Conservation (phyloP, 2,888 invertebrate genomes). For the Hyppa rectilinea region DNA sequence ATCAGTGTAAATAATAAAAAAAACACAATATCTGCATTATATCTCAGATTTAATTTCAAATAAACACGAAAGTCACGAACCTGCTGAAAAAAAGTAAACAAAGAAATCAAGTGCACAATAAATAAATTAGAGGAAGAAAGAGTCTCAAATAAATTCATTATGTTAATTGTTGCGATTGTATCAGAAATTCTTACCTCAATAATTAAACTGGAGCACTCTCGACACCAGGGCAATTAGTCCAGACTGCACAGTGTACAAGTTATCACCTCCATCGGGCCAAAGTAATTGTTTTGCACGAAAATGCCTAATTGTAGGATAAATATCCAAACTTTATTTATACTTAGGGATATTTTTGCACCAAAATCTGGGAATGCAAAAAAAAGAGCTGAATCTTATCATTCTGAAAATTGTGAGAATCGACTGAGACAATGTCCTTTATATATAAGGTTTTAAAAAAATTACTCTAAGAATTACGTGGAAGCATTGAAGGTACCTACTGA, state of each 20-base stretch:
- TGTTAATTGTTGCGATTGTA: conserved; percentile 67
- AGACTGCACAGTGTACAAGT: conserved; percentile 65
- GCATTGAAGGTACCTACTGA: too few relatives aligned
- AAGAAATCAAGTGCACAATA: conserved; percentile 37
- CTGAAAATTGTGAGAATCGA: neutral
- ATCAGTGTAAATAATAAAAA: neutral
- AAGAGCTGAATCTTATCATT: conserved; percentile 1
- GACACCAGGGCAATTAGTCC: conserved; percentile 61
- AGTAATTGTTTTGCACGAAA: conserved; percentile 83
- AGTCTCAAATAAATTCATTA: conserved; percentile 63
- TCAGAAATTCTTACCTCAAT: conserved; percentile 64
- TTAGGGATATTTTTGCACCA: conserved; percentile 33
- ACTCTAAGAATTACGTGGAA: too few relatives aligned
- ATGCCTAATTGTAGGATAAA: conserved; percentile 75
- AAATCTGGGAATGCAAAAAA: conserved; percentile 15
- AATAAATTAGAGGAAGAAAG: conserved; percentile 48
- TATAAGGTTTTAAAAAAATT: too few relatives aligned
- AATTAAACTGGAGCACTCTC: conserved; percentile 73
- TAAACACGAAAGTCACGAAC: neutral
- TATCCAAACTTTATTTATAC: conserved; percentile 68
- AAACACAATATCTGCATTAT: neutral
- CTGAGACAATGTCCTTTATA: neutral
- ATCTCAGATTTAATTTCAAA: neutral
- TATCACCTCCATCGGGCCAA: conserved; percentile 75
- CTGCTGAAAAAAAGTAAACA: conserved; percentile 4